Base-by-base conservation (phyloP, 2,888 invertebrate genomes). In the Limenitis arthemis region DNA sequence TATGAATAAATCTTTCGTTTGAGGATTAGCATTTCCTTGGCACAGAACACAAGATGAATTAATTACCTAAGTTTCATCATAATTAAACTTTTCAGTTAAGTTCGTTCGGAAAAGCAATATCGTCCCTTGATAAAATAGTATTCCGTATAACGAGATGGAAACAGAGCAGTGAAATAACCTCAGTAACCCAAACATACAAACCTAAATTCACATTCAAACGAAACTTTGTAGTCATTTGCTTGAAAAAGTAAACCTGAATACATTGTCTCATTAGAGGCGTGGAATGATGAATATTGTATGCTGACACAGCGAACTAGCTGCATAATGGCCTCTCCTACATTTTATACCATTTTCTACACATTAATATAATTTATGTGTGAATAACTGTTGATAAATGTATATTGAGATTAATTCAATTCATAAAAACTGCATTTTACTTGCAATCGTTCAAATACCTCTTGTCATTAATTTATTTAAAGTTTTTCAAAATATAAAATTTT, bases 271-370 rank as follows among this genome's bases (percentile, higher is more conserved):
- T 79, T 79, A 77, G 69, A 69, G 61, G 61, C 61, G 64, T 61
- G 47, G 64, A 55, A 58, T 67, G 67, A 73, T 77, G 72, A 75
- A 78, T 75, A 73, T 68, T 71, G 68, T 68, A 77, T 75, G 75
- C 67, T 60, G 61, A 58, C 60, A 58, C 61, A 54, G 52, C 48
- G 49, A 52, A 64, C 61, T 59, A 55, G 56, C 62, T 66, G 69
- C 68, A 72, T 72, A 72, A 67, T 69, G 60, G 64, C 61, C 29
- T 39, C 34, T 46, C 51, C 30, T 8, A 29, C 12, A 28, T 46
- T 42, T 32, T 36, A 40, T 39, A 41, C 42, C 48, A 47, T 39
- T 47, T 46, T 37, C 36, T 20, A n/a, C 36, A 11, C 36, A 44
- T n/a, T 44, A 49, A 42, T 32, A 30, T 12, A 2, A 30, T 43